phyloP scores from a whole-genome alignment of 1,140 invertebrate species.

The Sminthurides bifidus region DNA sequence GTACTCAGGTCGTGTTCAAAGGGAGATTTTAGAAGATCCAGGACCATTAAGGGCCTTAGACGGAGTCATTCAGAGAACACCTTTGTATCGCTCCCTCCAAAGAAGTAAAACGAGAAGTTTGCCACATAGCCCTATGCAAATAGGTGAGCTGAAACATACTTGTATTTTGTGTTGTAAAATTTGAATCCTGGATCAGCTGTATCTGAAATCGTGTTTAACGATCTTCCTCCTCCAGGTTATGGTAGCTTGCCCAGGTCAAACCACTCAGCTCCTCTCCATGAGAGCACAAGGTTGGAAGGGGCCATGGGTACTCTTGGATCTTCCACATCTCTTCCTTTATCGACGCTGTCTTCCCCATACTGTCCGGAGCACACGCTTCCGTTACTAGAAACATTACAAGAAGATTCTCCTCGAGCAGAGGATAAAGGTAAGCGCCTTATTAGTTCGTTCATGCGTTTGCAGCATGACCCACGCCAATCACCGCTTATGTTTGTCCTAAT shows the following conservation, averaged over 20 bases:
- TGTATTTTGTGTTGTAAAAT: not conserved
- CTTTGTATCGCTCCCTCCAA: conserved; percentile 27
- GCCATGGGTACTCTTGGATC: conserved; percentile 24
- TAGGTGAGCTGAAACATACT: conserved; percentile 23
- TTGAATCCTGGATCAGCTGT: not conserved
- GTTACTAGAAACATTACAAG: conserved; percentile 48
- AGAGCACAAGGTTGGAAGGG: conserved; percentile 41
- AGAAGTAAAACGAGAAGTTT: conserved; percentile 29
- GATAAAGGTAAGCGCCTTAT: conserved; percentile 27
- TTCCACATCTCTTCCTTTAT: conserved; percentile 38
- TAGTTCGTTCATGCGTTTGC: not conserved
- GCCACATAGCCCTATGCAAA: conserved; percentile 26
- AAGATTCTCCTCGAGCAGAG: conserved; percentile 39
- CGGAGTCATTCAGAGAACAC: conserved; percentile 29
- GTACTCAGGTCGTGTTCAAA: conserved; percentile 75
- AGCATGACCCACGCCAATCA: not conserved
- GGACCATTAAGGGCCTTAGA: conserved; percentile 38
- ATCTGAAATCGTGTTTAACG: not conserved
- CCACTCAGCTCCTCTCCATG: conserved; percentile 50
- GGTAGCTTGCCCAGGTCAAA: conserved; percentile 68
- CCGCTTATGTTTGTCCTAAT: not conserved
- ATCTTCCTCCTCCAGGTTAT: conserved; percentile 46
- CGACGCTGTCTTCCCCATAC: conserved; percentile 37
- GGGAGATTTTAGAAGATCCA: conserved; percentile 66
- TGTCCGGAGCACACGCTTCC: conserved; percentile 44